Evolutionary conservation across 2,888 invertebrate species (phyloP), one percentile per base, ranked within the genome.

Genomic region (Aquatica leii): DNA sequence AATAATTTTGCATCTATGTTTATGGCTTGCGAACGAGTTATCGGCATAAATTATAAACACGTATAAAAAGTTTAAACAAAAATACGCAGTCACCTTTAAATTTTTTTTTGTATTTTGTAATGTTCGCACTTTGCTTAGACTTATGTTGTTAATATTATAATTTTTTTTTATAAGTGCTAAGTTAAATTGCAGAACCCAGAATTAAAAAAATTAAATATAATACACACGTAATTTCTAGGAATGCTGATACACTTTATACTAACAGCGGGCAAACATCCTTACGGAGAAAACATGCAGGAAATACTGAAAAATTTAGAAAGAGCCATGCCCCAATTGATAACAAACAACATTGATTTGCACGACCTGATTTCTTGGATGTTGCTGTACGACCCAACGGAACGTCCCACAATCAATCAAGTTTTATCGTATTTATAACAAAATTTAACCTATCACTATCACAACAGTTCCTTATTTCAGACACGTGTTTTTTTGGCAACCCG

Each of bases 281-380:
- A 78, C 56, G 83, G 82, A 2, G 71, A 73, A 5, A 75, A 73
- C 6, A 73, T 79, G 43, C 70, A 72, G 2, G 77, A 79, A 9
- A 82, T 83, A 15, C 65, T 82, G 21, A 75, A 76, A 52, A 80
- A 81, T 60, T 66, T 81, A 21, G 74, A 77, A 59, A 74, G 74
- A 14, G 73, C 76, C 5, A 66, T 67, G 31, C 73, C 76, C 2
- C 68, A 69, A 40, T 57, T 78, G 4, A 62, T 68, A 12, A 71
- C 71, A 0, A 66, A 68, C 8, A 76, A 78, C 53, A 69, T 77
- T 46, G 80, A 81, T 56, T 66, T 81, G 15, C 71, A 73, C 21
- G 81, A 81, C 66, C 61, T 82, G 4, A 73, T 82, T 2, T 74
- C 77, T 5, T 81, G 81, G 80, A 81, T 82, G 81, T 63, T 82